A percentile compares a stretch with the other conserved stretches of the same genome.
Evolutionary conservation across 1,140 invertebrate species (phyloP).

Genomic region (Agrilus planipennis): DNA sequence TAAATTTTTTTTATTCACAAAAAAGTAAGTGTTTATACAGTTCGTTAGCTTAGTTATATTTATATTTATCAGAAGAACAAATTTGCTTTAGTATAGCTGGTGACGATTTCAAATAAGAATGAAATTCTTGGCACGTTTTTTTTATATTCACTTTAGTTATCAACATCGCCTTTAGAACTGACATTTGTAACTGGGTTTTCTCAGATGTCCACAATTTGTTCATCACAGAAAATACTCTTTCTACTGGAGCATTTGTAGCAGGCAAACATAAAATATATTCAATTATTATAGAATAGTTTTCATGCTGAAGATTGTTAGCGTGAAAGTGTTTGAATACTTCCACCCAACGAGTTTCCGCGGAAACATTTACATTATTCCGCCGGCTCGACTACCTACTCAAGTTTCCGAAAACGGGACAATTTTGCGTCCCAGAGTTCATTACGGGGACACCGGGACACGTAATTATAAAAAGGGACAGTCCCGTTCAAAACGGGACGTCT

Average conservation of each 20-base stretch:
- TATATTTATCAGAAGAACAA: slow-evolving; percentile 23
- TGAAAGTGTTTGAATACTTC: slow-evolving; percentile 12
- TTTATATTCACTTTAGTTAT: slow-evolving; percentile 14
- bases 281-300: slow-evolving; percentile 12
- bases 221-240: slow-evolving; percentile 15
- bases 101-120: slow-evolving; percentile 20
- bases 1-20: not conserved
- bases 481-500: too few relatives aligned
- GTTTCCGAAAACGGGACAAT: too few relatives aligned
- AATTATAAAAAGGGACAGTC: too few relatives aligned
- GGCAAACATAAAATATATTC: slow-evolving; percentile 14
- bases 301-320: slow-evolving; percentile 9
- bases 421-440: too few relatives aligned
- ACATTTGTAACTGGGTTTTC: slow-evolving; percentile 11
- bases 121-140: slow-evolving; percentile 12
- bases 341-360: slow-evolving; percentile 13
- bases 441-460: too few relatives aligned
- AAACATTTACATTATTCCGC: slow-evolving; percentile 11
- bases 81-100: slow-evolving; percentile 19
- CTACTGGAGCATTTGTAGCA: slow-evolving; percentile 13
- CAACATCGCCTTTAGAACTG: slow-evolving; percentile 10
- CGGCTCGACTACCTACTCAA: too few relatives aligned
- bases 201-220: slow-evolving; percentile 14
- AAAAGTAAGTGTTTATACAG: slow-evolving; percentile 6
- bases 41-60: slow-evolving; percentile 9